Percentiles rank a stretch among this genome's conserved stretches.
phyloP scores from a whole-genome alignment of 2,113 vertebrate species.

The Leuciscus idus region DNA sequence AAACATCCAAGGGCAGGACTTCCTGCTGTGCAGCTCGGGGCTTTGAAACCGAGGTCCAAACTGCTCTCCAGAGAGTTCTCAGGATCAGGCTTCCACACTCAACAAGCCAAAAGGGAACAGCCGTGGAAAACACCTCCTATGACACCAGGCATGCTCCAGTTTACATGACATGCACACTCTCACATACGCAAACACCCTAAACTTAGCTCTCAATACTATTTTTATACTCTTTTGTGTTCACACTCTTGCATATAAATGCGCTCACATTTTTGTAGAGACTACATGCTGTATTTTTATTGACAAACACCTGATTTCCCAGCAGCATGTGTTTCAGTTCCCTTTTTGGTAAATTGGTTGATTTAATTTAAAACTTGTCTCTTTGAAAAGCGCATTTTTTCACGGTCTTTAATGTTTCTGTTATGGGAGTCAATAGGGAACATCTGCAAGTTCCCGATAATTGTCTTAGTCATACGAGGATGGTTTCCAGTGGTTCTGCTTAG shows the following conservation, averaged over 20 bases:
- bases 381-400: conserved; percentile 47
- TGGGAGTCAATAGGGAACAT: conserved; percentile 29
- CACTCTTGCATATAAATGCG: not conserved
- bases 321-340: conserved; percentile 36
- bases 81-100: conserved; percentile 61
- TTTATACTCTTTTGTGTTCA: conserved; percentile 27
- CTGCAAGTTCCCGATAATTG: conserved; percentile 16
- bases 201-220: conserved; percentile 12
- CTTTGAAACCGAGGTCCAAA: conserved; percentile 74
- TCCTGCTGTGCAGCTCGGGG: conserved; percentile 71
- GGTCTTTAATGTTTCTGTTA: conserved; percentile 31
- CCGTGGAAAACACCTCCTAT: conserved; percentile 68
- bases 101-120: conserved; percentile 69
- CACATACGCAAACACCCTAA: conserved; percentile 25
- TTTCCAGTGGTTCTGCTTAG: conserved; percentile 1
- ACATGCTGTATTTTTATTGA: not conserved
- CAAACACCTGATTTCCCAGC: conserved; percentile 1
- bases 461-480: not conserved
- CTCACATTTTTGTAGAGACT: not conserved
- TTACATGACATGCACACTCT: conserved; percentile 49
- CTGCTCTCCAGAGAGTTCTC: conserved; percentile 65
- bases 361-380: conserved; percentile 45
- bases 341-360: conserved; percentile 45
- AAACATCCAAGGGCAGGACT: conserved; percentile 72
- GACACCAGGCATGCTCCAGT: conserved; percentile 59